These are phyloP conservation scores for Cyprinus carpio DNA, from an alignment of 2,113 vertebrate species.

Conservation along the genomic window DNA sequence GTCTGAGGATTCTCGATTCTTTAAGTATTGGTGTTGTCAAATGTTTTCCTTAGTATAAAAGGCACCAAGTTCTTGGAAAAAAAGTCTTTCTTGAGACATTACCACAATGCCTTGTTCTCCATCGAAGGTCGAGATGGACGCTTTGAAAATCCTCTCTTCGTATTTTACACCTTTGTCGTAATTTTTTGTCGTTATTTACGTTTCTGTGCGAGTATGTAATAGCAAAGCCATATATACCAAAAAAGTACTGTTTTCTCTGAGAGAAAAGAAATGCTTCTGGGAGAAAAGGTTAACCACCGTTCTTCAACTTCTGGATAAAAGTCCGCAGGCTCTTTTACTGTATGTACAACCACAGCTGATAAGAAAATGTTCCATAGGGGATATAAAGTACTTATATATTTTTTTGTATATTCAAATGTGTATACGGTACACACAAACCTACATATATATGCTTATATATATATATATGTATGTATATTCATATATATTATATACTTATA, in stretches of 20 bases:
- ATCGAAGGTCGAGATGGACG: slow-evolving; percentile 16
- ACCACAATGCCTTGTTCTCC: slow-evolving; percentile 7
- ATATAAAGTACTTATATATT: slow-evolving; percentile 38
- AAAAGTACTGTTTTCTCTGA: slow-evolving; percentile 17
- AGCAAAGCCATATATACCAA: slow-evolving; percentile 18
- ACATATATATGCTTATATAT: slow-evolving; percentile 30
- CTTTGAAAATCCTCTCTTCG: slow-evolving; percentile 39
- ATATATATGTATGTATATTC: slow-evolving; percentile 9
- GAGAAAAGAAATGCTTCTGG: background rate
- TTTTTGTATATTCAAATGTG: slow-evolving; percentile 37
- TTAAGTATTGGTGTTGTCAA: slow-evolving; percentile 38
- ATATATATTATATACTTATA: slow-evolving; percentile 41
- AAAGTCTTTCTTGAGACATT: slow-evolving; percentile 22
- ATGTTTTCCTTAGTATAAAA: slow-evolving; percentile 58
- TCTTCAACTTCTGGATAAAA: background rate
- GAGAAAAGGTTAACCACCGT: background rate
- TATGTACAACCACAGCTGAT: slow-evolving; percentile 47
- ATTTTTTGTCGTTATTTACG: background rate
- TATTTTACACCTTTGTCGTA: slow-evolving; percentile 42
- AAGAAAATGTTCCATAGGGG: slow-evolving; percentile 17
- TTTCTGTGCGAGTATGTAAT: slow-evolving; percentile 19
- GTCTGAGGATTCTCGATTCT: slow-evolving; percentile 45
- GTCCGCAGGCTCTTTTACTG: slow-evolving; percentile 4
- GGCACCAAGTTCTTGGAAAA: slow-evolving; percentile 59
- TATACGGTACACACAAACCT: slow-evolving; percentile 34